A percentile compares a stretch with the other conserved stretches of the same genome.
Conservation (phyloP, 2,797 vertebrate genomes). For the Melanotaenia trifasciata region DNA sequence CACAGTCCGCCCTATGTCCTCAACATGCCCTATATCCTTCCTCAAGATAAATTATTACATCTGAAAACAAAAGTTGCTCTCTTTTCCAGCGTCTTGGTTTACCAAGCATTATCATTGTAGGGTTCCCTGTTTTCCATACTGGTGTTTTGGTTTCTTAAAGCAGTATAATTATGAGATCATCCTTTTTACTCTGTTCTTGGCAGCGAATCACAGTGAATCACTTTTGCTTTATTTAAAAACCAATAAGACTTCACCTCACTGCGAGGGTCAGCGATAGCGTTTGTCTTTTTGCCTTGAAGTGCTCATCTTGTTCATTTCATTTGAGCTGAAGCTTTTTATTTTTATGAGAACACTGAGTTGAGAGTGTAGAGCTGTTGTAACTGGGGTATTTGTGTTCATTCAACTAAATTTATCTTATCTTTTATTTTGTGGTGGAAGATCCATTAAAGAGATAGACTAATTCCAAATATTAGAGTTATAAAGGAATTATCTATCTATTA, state of each 20-base stretch:
- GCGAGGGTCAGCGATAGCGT: neutral
- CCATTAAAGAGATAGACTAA: neutral
- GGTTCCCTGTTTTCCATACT: conserved; percentile 18
- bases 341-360: conserved; percentile 7
- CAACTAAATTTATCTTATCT: neutral
- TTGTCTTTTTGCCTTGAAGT: conserved; percentile 13
- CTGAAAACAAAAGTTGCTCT: conserved; percentile 52
- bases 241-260: neutral
- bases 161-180: conserved; percentile 34
- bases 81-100: conserved; percentile 33
- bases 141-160: conserved; percentile 37
- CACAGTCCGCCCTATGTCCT: conserved; percentile 40
- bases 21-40: conserved; percentile 33
- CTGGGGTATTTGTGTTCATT: neutral
- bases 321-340: conserved; percentile 6
- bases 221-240: conserved; percentile 31
- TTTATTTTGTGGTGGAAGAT: neutral
- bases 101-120: conserved; percentile 28
- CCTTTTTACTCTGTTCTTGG: conserved; percentile 27
- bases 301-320: conserved; percentile 24
- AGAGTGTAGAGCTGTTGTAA: neutral
- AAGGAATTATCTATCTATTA: neutral
- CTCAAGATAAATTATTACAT: conserved; percentile 52
- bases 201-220: neutral
- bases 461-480: neutral